Percentiles rank a stretch among this genome's conserved stretches.
These are phyloP conservation scores for Parapristionchus giblindavisi DNA, from an alignment of 2,888 invertebrate species.

Conservation along the genomic window DNA sequence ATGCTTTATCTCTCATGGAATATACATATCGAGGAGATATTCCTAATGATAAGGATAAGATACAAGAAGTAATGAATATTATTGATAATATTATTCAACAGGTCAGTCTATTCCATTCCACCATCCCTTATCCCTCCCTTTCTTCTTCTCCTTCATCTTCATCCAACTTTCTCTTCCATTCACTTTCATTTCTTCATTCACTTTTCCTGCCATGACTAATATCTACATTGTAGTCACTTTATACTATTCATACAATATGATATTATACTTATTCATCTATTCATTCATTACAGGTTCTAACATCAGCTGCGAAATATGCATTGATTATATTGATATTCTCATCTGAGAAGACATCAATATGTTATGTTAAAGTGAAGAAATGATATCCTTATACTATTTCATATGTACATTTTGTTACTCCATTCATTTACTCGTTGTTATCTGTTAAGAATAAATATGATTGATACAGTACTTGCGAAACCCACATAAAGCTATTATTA, in stretches of 20 bases:
- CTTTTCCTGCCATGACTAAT: too few species aligned
- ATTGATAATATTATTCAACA: slow-evolving; percentile 17
- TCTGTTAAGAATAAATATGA: slow-evolving; percentile 25
- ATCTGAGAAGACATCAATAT: slow-evolving; percentile 26
- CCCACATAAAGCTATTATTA: too few species aligned
- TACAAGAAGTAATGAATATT: slow-evolving; percentile 9
- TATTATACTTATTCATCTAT: too few species aligned
- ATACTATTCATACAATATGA: too few species aligned
- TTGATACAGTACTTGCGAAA: too few species aligned
- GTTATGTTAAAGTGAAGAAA: slow-evolving; percentile 29
- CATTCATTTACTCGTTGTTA: neutral
- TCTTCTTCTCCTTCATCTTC: too few species aligned
- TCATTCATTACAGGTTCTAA: slow-evolving; percentile 7
- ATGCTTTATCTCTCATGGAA: slow-evolving; percentile 46
- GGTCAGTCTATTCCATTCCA: slow-evolving; percentile 9
- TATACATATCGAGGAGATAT: slow-evolving; percentile 8
- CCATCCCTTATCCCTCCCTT: too few species aligned
- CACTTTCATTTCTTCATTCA: too few species aligned
- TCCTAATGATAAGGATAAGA: neutral
- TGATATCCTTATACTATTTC: too few species aligned
- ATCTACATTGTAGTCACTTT: too few species aligned
- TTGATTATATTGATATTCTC: slow-evolving; percentile 48
- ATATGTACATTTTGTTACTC: neutral
- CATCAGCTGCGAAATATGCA: slow-evolving; percentile 45
- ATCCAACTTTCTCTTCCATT: too few species aligned